Evolutionary conservation across 2,113 vertebrate genomes (phyloP), one percentile per base, ranked within the genome.

Genomic region (Hemichromis elongatus): DNA sequence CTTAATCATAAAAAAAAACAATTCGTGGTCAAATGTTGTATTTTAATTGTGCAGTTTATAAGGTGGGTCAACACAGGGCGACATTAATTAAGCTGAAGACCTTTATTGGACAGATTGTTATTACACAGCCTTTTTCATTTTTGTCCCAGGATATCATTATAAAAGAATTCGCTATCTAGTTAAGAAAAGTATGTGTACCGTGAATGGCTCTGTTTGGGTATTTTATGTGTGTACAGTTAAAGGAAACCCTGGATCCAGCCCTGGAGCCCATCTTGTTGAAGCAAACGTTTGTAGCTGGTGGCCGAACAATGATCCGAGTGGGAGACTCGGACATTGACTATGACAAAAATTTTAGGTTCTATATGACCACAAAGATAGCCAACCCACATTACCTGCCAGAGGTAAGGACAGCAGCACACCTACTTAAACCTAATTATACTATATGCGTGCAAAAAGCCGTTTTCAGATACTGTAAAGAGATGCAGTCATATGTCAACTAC

Each of bases 331-430:
- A 98, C 89, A 96, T 98, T 52, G 97, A 97, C 92, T 98, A 97
- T 24, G 95, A 98, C 90, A 96, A 95, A 92, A 97, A 96, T 87
- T 97, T 98, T 84, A 94, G 84, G 80, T 97, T 98, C 90, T 98
- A 97, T 84, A 98, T 98, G 97, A 98, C 97, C 35, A 97, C 97
- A 73, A 98, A 98, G 90, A 95, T 98, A 97, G 94, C 97, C 84
- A 98, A 98, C 92, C 97, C 97, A 9, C 97, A 97, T 90, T 98
- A 98, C 88, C 94, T 98, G 26, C 97, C 97, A 40, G 97, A 98
- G 97, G 97, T 97, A 91, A 61, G 89, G 53, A 63, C 59, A 77
- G 2, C 7, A 59, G 57, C 26, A 79, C 12, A 37, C 33, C 26
- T 11, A 19, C 57, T 33, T 16, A 61, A 3, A 57, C 55, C 55